Evolutionary conservation across 2,888 invertebrate species (phyloP), one percentile per base, ranked within the genome.

Genomic region (Pandemis corylana): DNA sequence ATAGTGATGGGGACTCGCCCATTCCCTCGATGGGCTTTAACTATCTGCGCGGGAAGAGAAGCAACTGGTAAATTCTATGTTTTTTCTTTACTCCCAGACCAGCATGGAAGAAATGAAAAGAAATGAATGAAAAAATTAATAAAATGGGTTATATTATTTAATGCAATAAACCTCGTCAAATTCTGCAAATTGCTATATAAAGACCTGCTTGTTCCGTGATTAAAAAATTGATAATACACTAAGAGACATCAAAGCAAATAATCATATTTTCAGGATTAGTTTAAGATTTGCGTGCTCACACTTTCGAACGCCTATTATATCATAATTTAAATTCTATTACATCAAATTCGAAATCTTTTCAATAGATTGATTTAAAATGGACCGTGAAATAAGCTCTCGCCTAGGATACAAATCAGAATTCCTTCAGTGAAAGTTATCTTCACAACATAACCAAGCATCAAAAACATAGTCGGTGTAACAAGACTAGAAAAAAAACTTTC

Each of bases 371-470:
- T 61, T 63, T 61, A 74, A 74, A 70, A 75, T 63, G n/a, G 62
- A 75, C 70, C 75, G 75, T 71, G 75, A 75, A 75, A 71, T 71
- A 66, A 53, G 56, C 64, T 69, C 65, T 68, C 28, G 73, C 53
- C 72, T 68, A 73, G 68, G 73, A 68, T 41, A 64, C 7, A n/a
- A 62, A 62, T 68, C 63, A 10, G 51, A 66, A 71, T 70, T 70
- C 66, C 66, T 71, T 67, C 66, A 75, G 75, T 67, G 75, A 75
- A 75, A 75, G 75, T 71, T 28, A 20, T 6, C 9, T 59, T 28
- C 9, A 20, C 49, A 59, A 62, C 42, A 51, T 65, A 65, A 13
- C 46, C 12, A 10, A 56, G 53, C 28, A 41, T 42, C 28, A 72
- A 72, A 74, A 74, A 74, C 20, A 41, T 36, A 13, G 42, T 53